These are phyloP conservation scores for Anneissia japonica DNA, from an alignment of 35 echinoderm and acorn worm species.

Conservation along the genomic window DNA sequence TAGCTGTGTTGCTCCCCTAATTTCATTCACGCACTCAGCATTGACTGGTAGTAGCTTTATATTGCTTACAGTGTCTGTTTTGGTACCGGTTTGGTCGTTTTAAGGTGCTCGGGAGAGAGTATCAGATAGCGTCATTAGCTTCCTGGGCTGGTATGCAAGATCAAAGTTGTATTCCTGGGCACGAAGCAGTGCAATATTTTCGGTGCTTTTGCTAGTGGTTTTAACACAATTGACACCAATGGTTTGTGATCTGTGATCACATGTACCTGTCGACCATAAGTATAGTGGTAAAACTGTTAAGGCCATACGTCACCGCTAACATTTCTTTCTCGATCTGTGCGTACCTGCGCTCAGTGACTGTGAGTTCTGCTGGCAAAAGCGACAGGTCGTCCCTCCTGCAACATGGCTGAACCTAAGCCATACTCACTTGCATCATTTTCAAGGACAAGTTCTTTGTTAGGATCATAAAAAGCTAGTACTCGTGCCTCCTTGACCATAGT, in stretches of 20 bases:
- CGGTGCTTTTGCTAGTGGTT: conserved; percentile 48
- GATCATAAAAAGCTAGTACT: conserved; percentile 36
- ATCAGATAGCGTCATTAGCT: conserved; percentile 27
- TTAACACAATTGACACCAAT: conserved; percentile 45
- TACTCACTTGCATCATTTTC: conserved; percentile 43
- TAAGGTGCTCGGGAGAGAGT: conserved; percentile 20
- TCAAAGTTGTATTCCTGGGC: conserved; percentile 43
- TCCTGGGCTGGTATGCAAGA: conserved; percentile 22
- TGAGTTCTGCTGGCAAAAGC: conserved; percentile 47
- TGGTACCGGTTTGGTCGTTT: background rate
- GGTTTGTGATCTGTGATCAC: conserved; percentile 57
- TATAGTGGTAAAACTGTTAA: conserved; percentile 48
- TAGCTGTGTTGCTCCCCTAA: conserved; percentile 14
- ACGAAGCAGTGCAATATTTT: conserved; percentile 40
- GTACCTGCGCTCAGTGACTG: conserved; percentile 34
- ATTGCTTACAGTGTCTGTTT: background rate
- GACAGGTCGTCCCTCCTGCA: conserved; percentile 51
- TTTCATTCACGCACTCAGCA: conserved; percentile 12
- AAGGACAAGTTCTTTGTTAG: conserved; percentile 9
- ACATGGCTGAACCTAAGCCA: conserved; percentile 23
- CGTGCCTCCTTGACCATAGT: background rate
- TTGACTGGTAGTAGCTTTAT: background rate
- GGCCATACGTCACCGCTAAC: conserved; percentile 22
- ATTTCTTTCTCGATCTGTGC: conserved; percentile 54
- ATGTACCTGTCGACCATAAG: conserved; percentile 24